phyloP scores from a whole-genome alignment of 2,113 vertebrate species.

The Galemys pyrenaicus region DNA sequence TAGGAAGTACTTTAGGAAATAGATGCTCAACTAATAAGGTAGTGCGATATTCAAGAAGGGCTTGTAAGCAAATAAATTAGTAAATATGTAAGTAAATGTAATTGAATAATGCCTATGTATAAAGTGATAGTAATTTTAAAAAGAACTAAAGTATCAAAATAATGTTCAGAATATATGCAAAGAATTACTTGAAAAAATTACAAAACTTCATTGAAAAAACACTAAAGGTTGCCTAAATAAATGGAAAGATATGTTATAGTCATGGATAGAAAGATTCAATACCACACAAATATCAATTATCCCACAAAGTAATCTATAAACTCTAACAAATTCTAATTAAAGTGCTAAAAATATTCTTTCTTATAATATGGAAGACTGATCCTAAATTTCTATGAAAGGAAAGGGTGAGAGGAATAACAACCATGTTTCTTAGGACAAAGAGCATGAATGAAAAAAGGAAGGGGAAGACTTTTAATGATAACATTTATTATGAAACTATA shows the following conservation, averaged over 20 bases:
- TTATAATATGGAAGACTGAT: neutral
- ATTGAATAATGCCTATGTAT: neutral
- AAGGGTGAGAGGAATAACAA: neutral
- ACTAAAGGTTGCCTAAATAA: slow-evolving; percentile 9
- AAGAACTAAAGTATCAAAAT: neutral
- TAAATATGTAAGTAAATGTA: neutral
- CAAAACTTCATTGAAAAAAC: neutral
- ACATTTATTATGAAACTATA: neutral
- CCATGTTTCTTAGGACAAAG: neutral
- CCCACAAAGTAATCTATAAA: neutral
- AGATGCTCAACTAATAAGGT: neutral
- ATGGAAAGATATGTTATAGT: neutral
- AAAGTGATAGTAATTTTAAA: slow-evolving; percentile 26
- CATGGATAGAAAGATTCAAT: neutral
- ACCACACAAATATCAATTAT: neutral
- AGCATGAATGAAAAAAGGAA: neutral
- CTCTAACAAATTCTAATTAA: neutral
- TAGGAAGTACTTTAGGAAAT: neutral
- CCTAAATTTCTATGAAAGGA: neutral
- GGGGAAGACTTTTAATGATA: neutral
- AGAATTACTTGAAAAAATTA: neutral
- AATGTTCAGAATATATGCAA: neutral
- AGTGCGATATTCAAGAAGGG: neutral
- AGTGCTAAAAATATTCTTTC: neutral
- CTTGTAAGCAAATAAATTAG: neutral